phyloP scores from a whole-genome alignment of 2,888 invertebrate species.

The Dorcus parallelipipedus region DNA sequence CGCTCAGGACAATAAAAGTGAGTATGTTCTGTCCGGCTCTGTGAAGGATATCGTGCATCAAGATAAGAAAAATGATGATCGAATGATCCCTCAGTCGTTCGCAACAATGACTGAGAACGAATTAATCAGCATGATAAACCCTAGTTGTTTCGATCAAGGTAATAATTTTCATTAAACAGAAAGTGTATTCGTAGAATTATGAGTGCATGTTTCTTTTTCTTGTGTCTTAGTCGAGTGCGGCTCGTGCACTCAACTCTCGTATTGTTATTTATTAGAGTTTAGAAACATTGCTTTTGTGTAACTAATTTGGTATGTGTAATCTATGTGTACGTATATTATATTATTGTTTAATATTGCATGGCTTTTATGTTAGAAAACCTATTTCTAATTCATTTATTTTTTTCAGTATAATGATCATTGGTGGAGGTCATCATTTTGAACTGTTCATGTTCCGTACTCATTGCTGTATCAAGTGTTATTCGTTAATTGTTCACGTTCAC shows the following conservation, averaged over 20 bases:
- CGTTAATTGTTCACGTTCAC: conserved; percentile 1
- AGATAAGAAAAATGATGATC: conserved; percentile 48
- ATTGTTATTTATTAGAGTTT: neutral
- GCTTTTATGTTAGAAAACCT: neutral
- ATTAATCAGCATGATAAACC: conserved; percentile 83
- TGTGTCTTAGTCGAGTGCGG: neutral
- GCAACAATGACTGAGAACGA: conserved; percentile 86
- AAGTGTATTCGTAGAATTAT: conserved; percentile 17
- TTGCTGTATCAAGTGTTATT: conserved; percentile 30
- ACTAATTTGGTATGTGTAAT: neutral
- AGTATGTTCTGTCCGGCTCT: conserved; percentile 48
- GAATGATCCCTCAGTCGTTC: conserved; percentile 67
- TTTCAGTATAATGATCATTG: conserved; percentile 45
- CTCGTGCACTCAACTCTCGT: neutral
- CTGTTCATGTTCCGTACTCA: conserved; percentile 35
- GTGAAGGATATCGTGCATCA: conserved; percentile 37
- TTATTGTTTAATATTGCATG: neutral
- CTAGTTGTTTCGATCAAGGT: conserved; percentile 85
- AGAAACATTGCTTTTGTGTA: neutral
- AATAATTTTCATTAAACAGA: conserved; percentile 36
- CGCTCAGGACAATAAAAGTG: conserved; percentile 50
- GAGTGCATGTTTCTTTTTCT: conserved; percentile 13
- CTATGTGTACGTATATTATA: neutral
- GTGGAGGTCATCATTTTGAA: conserved; percentile 39
- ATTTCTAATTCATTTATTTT: conserved; percentile 37